These are phyloP conservation scores for Tyrannus savana DNA, from an alignment of 2,113 vertebrate genomes.

Conservation along the genomic window DNA sequence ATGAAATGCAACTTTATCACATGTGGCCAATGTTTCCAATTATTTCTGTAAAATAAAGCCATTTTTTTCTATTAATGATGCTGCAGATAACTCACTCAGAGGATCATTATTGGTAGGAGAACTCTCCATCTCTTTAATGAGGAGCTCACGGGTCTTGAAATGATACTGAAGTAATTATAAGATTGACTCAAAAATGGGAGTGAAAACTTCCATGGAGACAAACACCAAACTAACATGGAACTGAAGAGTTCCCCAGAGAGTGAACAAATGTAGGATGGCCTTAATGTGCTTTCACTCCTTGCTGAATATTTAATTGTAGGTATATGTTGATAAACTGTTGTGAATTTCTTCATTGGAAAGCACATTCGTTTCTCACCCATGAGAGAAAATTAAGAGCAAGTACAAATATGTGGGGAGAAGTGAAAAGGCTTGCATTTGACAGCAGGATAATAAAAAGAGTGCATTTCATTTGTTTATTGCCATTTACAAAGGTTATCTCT, in stretches of 20 bases:
- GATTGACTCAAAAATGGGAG: neutral
- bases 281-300: neutral
- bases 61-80: conserved; percentile 56
- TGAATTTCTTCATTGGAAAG: neutral
- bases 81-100: conserved; percentile 46
- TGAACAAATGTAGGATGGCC: neutral
- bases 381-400: neutral
- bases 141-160: conserved; percentile 13
- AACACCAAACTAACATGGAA: neutral
- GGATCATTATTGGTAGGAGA: conserved; percentile 35
- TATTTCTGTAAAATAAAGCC: conserved; percentile 55
- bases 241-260: neutral
- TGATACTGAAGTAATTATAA: conserved; percentile 46
- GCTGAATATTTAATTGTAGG: conserved; percentile 33
- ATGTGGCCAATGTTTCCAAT: conserved; percentile 57
- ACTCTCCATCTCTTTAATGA: conserved; percentile 56
- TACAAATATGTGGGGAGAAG: neutral
- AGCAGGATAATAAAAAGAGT: neutral
- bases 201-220: neutral
- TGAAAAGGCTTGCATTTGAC: neutral
- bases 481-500: neutral
- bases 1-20: conserved; percentile 50
- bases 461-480: neutral
- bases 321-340: neutral
- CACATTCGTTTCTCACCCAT: neutral